Percentiles rank a stretch among this genome's conserved stretches.
phyloP scores from a whole-genome alignment of 2,888 invertebrate species.

The Aleiodes alternator region DNA sequence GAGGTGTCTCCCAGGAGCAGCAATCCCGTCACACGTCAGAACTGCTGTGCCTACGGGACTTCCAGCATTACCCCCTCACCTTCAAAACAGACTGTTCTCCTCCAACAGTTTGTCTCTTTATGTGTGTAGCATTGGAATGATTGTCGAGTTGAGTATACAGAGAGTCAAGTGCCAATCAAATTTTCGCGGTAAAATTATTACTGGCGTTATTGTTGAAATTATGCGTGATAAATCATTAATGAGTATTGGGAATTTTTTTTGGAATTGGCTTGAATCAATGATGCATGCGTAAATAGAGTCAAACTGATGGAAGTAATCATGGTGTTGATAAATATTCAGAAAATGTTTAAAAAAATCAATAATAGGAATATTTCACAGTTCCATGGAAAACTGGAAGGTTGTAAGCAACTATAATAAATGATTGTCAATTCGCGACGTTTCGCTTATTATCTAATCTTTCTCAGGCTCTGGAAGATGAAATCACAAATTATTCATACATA shows the following conservation, averaged over 20 bases:
- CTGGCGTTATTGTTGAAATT: conserved; percentile 43
- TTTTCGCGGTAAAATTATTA: conserved; percentile 50
- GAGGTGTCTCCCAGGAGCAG: conserved; percentile 71
- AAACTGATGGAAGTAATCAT: no score
- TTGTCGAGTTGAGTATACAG: conserved; percentile 55
- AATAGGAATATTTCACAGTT: no score
- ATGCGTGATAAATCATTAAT: conserved; percentile 62
- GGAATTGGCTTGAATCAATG: conserved; percentile 14
- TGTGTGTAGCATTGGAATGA: conserved; percentile 57
- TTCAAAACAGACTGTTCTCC: conserved; percentile 9
- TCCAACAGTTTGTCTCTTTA: conserved; percentile 7
- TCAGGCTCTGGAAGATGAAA: no score
- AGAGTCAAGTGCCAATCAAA: conserved; percentile 64
- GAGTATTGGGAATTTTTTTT: conserved; percentile 59
- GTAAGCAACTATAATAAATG: no score
- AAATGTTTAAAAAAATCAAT: no score
- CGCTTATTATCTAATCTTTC: no score
- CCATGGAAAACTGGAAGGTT: no score
- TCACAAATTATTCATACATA: no score
- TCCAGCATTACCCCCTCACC: conserved; percentile 17
- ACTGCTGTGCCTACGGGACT: conserved; percentile 59
- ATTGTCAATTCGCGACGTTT: no score
- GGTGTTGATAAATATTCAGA: no score
- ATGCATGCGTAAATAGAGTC: neutral
- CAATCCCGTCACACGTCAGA: conserved; percentile 73